A percentile compares a stretch with the other conserved stretches of the same genome.
These are phyloP conservation scores for Ganaspis brasiliensis DNA, from an alignment of 2,888 invertebrate species.

Conservation along the genomic window DNA sequence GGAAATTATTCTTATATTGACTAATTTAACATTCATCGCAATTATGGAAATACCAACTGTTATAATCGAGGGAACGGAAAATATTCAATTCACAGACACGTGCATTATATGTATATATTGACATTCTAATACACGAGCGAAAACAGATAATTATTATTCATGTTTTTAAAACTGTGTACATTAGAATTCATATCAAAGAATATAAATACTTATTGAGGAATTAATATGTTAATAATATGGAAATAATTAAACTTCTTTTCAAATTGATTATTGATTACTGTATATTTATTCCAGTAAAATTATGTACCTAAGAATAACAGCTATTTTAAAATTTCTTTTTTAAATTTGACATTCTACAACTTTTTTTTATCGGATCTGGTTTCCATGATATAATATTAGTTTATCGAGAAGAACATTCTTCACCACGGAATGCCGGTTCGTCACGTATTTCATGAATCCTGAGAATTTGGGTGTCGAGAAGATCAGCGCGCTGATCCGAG, in stretches of 20 bases:
- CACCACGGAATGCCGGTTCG: constrained; percentile 33
- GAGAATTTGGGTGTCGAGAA: constrained; percentile 44
- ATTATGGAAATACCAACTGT: not conserved
- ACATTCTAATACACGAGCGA: not conserved
- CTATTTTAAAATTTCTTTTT: not conserved
- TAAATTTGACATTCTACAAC: not conserved
- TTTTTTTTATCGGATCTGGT: not conserved
- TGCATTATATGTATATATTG: not conserved
- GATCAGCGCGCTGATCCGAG: constrained; percentile 15
- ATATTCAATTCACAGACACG: not conserved
- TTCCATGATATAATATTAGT: not conserved
- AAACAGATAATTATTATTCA: not conserved
- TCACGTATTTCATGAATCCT: constrained; percentile 50
- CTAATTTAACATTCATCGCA: not conserved
- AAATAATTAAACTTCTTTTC: not conserved
- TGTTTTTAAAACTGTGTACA: constrained; percentile 2
- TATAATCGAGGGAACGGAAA: not conserved
- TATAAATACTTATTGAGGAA: not conserved
- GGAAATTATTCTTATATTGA: constrained; percentile 8
- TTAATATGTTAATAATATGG: constrained; percentile 9
- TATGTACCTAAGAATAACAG: not conserved
- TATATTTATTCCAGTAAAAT: not conserved
- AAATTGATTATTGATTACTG: not conserved
- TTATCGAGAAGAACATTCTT: not conserved
- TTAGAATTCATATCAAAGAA: constrained; percentile 9